These are phyloP conservation scores for Diaphora mendica DNA, from an alignment of 2,888 invertebrate species.

Conservation along the genomic window DNA sequence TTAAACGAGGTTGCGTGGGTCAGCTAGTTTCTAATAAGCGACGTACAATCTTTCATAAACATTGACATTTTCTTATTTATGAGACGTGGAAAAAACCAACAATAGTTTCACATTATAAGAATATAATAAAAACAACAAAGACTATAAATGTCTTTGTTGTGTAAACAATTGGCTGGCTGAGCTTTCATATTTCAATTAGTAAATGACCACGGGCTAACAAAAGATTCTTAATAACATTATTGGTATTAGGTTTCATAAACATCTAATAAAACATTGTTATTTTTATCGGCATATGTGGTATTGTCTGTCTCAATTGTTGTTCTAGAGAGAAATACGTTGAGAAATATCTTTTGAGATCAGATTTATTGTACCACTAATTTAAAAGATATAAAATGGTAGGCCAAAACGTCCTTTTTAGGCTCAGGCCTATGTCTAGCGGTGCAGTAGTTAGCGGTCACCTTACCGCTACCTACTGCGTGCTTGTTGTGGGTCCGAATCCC, in stretches of 20 bases:
- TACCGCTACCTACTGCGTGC: too few relatives aligned
- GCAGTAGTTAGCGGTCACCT: too few relatives aligned
- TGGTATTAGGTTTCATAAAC: constrained; percentile 22
- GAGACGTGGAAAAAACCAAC: constrained; percentile 15
- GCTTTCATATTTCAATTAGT: constrained; percentile 24
- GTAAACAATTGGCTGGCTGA: constrained; percentile 13
- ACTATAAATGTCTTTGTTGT: constrained; percentile 4
- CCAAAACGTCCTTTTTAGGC: too few relatives aligned
- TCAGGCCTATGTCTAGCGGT: too few relatives aligned
- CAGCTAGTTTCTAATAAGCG: constrained; percentile 39
- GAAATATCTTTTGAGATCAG: neutral
- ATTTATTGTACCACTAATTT: too few relatives aligned
- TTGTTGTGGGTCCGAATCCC: too few relatives aligned
- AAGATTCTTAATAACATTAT: constrained; percentile 18
- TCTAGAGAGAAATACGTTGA: neutral
- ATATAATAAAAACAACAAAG: constrained; percentile 8
- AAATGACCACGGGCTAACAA: constrained; percentile 18
- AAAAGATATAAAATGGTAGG: too few relatives aligned
- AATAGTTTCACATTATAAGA: neutral
- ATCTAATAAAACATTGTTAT: neutral
- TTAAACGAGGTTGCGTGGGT: too few relatives aligned
- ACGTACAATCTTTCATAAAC: constrained; percentile 22
- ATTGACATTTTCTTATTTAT: neutral
- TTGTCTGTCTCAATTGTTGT: neutral
- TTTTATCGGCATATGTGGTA: neutral